These are phyloP conservation scores for Dilophus febrilis DNA, from an alignment of 2,888 invertebrate genomes.

Conservation along the genomic window DNA sequence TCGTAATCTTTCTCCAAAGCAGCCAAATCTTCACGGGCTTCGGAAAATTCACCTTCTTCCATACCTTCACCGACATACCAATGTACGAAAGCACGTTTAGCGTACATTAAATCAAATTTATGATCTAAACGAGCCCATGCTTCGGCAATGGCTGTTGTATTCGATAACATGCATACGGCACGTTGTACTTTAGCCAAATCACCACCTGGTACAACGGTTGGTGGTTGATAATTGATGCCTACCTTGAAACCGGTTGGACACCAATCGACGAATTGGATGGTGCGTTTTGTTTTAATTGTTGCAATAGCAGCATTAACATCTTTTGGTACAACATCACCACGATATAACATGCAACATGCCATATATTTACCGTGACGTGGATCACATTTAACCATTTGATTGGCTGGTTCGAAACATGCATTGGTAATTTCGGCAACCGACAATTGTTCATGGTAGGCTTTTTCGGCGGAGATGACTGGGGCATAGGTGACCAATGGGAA, in stretches of 20 bases:
- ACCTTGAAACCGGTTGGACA: no score
- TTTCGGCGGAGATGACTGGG: constrained; percentile 84
- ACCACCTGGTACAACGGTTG: no score
- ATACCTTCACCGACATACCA: constrained; percentile 83
- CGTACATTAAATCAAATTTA: constrained; percentile 94
- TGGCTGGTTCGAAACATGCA: no score
- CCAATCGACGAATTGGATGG: constrained; percentile 95
- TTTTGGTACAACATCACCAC: constrained; percentile 90
- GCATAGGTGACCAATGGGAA: constrained; percentile 88
- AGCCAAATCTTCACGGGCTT: constrained; percentile 57
- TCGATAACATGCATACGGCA: no score
- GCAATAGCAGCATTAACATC: constrained; percentile 90
- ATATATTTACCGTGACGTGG: constrained; percentile 86
- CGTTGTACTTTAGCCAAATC: no score
- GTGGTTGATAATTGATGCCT: no score
- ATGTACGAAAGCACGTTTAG: constrained; percentile 92
- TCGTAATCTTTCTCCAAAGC: constrained; percentile 77
- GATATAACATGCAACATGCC: constrained; percentile 92
- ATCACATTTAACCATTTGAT: constrained; percentile 90
- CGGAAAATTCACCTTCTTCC: constrained; percentile 77
- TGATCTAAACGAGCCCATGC: constrained; percentile 92
- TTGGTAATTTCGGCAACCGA: constrained; percentile 88
- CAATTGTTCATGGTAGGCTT: no score
- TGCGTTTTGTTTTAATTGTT: constrained; percentile 88
- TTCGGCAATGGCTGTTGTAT: constrained; percentile 88